Evolutionary conservation across 1,140 invertebrate species (phyloP).

Genomic region (Probaryconus sp.): DNA sequence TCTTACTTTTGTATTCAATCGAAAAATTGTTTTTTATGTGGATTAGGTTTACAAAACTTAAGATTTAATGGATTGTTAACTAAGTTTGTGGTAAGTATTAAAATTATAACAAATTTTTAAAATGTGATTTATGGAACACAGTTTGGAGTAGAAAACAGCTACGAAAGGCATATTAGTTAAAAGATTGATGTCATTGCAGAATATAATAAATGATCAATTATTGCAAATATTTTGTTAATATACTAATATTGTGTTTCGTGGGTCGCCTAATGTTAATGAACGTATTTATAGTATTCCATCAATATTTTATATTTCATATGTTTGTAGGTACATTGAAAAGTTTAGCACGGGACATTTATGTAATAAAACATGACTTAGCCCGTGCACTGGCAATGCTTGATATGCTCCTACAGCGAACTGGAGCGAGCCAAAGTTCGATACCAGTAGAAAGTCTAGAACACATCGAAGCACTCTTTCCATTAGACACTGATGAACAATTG

Average conservation of each 20-base stretch:
- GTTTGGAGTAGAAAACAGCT: conserved; percentile 15
- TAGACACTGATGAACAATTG: conserved; percentile 42
- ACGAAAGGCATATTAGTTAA: conserved; percentile 32
- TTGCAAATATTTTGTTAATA: no score
- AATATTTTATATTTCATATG: no score
- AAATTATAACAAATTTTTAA: conserved; percentile 16
- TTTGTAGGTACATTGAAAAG: conserved; percentile 36
- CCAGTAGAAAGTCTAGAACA: conserved; percentile 48
- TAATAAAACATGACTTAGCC: conserved; percentile 43
- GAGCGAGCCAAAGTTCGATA: background rate
- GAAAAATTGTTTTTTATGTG: no score
- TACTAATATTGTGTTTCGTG: conserved; percentile 35
- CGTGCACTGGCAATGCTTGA: conserved; percentile 51
- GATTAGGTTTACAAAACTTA: no score
- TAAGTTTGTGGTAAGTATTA: conserved; percentile 27
- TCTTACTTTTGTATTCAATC: no score
- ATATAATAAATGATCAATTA: no score
- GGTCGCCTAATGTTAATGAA: conserved; percentile 45
- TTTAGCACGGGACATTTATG: conserved; percentile 35
- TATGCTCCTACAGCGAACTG: conserved; percentile 35
- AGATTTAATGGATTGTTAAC: background rate
- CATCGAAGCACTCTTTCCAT: conserved; percentile 42
- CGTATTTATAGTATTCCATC: no score
- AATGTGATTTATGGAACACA: no score
- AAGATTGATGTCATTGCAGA: no score